Base-by-base conservation (phyloP, 2,113 vertebrate species). In the Apteryx mantelli region DNA sequence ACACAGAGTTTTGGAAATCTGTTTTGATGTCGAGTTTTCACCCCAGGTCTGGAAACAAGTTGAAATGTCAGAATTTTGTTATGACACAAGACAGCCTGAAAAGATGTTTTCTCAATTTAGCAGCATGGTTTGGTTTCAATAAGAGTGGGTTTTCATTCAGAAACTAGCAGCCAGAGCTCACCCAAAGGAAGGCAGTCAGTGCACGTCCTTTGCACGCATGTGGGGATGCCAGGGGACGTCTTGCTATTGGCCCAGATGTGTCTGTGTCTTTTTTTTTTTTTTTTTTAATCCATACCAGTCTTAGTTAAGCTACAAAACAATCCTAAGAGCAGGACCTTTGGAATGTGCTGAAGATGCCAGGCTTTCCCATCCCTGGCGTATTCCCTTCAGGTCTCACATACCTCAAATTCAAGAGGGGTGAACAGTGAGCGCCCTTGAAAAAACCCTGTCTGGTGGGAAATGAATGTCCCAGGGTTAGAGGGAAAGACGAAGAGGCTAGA, bases 301-400 rank as follows among this genome's bases (percentile, higher is more conserved):
- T 18, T 65, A 8, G 65, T 65, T 70, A 56, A 93, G 87, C 34
- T 16, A 83, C 21, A 89, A 46, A 36, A 25, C 40, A 52, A 24
- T 36, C 24, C 25, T 28, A 53, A 73, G 1, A 55, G 26, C 53
- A 25, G 4, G 1, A 21, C 25, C 8, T 84, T 60, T 40, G n/a
- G 5, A 30, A 4, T 3, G 21, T 9, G 25, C 0, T 0, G 50
- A 38, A 69, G 16, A 21, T 8, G 2, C 9, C 42, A 44, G 16
- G 25, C 73, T 86, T 92, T 36, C 46, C 70, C 22, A 65, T 25
- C 26, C 53, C 26, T 55, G 26, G 26, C 5, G 18, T 8, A 13
- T 13, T 63, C 44, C 17, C 32, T 76, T 34, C 28, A 30, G 38
- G 5, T 13, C 19, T 89, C 3, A 2, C 0, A 11, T 5, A 16